Base-by-base conservation (phyloP, 1,140 invertebrate genomes). In the Aradophagus sp. region DNA sequence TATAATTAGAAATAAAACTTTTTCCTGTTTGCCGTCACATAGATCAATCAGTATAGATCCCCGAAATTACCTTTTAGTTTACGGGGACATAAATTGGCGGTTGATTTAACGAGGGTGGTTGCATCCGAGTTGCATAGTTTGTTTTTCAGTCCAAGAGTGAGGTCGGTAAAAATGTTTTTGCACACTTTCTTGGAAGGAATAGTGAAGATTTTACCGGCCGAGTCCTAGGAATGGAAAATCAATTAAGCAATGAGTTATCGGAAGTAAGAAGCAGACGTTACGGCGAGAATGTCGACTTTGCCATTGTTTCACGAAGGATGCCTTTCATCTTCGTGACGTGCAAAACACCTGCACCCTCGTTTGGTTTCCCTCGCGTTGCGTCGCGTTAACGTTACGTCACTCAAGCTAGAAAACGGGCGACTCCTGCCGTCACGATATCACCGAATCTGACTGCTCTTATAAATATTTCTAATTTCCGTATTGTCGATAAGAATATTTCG, bases 301-400 rank as follows among this genome's bases (percentile, higher is more conserved):
- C 65, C 65, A 80, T 81, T 80, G 77, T 80, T 75, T 73, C 56
- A 48, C 55, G 59, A 66, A 74, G 71, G 63, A 62, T 63, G 76
- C 66, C 58, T 73, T 77, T 78, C 75, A 77, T 80, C 68, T 75
- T 78, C 72, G 31, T 69, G 77, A 73, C 75, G 58, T 73, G 78
- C 59, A 61, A 76, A 63, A 58, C 78, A 80, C 78, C 75, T 80
- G 78, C 72, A 73, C 71, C 73, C 75, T 74, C 55, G 48, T 32
- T 47, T 5, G 52, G 13, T 53, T 58, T 59, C 58, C 47, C 61
- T 61, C 38, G 16, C 23, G 41, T 53, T 42, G 35, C 34, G 44
- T 31, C 38, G 36, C 5, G 34, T 63, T 59, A 63, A 53, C 53
- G 47, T 65, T 71, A 71, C 61, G 61, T 71, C 68, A 71, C 38